Percentiles rank a stretch among this genome's conserved stretches.
These are phyloP conservation scores for Phalloptychus januarius DNA, from an alignment of 2,797 vertebrate genomes.

Conservation along the genomic window DNA sequence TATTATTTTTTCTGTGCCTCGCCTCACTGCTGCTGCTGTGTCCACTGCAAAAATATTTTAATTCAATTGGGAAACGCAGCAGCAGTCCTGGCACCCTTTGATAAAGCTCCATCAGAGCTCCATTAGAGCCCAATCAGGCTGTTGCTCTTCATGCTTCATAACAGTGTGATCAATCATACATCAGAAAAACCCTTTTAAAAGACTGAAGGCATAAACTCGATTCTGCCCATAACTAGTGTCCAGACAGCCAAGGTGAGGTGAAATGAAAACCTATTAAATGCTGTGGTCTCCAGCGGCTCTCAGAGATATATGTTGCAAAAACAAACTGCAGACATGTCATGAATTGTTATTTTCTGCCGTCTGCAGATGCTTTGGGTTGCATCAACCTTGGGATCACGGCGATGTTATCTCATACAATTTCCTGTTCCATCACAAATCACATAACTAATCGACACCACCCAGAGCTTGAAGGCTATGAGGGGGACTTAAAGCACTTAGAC, in stretches of 20 bases:
- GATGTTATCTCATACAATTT: slow-evolving; percentile 52
- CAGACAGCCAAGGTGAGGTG: slow-evolving; percentile 52
- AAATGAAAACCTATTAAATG: slow-evolving; percentile 56
- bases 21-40: slow-evolving; percentile 33
- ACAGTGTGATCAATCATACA: slow-evolving; percentile 51
- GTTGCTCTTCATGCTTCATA: slow-evolving; percentile 43
- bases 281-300: slow-evolving; percentile 43
- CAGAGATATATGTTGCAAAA: slow-evolving; percentile 40
- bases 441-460: slow-evolving; percentile 46
- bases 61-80: slow-evolving; percentile 38
- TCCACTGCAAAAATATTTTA: slow-evolving; percentile 13
- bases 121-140: slow-evolving; percentile 39
- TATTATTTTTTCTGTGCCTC: slow-evolving; percentile 26
- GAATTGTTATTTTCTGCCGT: slow-evolving; percentile 39
- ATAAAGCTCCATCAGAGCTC: slow-evolving; percentile 27
- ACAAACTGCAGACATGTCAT: slow-evolving; percentile 25
- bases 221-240: slow-evolving; percentile 28
- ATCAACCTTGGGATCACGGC: slow-evolving; percentile 27
- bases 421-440: slow-evolving; percentile 56
- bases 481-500: neutral
- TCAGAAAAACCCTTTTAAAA: slow-evolving; percentile 38
- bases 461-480: slow-evolving; percentile 9
- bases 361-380: slow-evolving; percentile 19
- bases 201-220: slow-evolving; percentile 27
- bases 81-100: slow-evolving; percentile 7